Evolutionary conservation across 2,888 invertebrate species (phyloP).

Genomic region (Pollenia labialis): DNA sequence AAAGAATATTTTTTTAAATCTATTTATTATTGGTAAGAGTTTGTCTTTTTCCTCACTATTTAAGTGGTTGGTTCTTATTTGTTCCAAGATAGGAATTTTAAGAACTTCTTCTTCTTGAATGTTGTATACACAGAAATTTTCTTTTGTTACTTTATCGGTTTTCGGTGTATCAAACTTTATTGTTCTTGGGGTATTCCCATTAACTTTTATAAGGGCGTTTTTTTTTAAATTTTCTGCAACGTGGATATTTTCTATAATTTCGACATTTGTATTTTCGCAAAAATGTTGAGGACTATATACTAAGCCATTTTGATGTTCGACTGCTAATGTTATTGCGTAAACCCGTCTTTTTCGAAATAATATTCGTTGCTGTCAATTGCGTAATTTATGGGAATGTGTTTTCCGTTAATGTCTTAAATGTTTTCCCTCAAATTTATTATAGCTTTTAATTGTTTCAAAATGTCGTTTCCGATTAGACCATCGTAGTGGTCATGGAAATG

Average conservation of each 20-base stretch:
- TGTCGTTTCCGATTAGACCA: conserved; percentile 4
- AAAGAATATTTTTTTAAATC: conserved; percentile 17
- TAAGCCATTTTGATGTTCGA: conserved; percentile 23
- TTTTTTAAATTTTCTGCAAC: conserved; percentile 49
- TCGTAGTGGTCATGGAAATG: not conserved
- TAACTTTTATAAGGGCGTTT: conserved; percentile 4
- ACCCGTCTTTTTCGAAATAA: conserved; percentile 25
- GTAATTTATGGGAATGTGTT: conserved; percentile 7
- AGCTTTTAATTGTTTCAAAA: not conserved
- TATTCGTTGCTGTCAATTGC: not conserved
- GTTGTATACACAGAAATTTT: conserved; percentile 8
- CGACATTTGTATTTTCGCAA: conserved; percentile 24
- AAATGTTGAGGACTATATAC: conserved; percentile 23
- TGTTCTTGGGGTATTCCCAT: not conserved
- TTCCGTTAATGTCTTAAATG: not conserved
- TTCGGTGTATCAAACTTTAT: not conserved
- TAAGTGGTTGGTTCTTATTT: not conserved
- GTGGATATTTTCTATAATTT: conserved; percentile 39
- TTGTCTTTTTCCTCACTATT: conserved; percentile 4
- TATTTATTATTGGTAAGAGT: conserved; percentile 1
- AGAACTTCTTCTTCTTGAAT: not conserved
- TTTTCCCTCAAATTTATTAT: not conserved
- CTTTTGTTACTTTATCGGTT: conserved; percentile 2
- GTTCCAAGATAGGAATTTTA: no score
- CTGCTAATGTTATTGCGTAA: conserved; percentile 2